Evolutionary conservation across 2,113 vertebrate genomes (phyloP), one percentile per base, ranked within the genome.

Genomic region (Uria aalge): DNA sequence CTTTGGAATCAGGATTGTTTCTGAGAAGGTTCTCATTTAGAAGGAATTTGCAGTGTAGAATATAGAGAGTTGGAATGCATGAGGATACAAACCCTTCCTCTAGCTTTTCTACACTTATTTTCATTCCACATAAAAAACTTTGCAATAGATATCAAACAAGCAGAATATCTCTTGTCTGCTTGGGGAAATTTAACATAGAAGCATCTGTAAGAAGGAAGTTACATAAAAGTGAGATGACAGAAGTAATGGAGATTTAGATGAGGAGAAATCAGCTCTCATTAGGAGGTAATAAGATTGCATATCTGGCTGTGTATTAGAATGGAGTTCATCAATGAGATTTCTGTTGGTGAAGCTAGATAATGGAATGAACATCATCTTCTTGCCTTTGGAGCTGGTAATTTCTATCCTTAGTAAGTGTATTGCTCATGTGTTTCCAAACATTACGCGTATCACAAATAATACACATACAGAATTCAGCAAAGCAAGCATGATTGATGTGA

Each of bases 171-270:
- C 50, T 36, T 82, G 24, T 88, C 74, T 94, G 62, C 85, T 88
- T 83, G 50, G 62, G 52, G 59, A 88, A 90, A 77, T 77, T 47
- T 79, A 83, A 57, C 62, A 66, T 69, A 63, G 75, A 95, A 90
- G 6, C 23, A 38, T 86, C 30, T 91, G 53, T 81, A 85, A 48
- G 21, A 43, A 91, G 66, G 66, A 96, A 91, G 90, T 87, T 23
- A 63, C 83, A 80, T 84, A 89, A 94, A 93, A 95, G 62, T 67
- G 76, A 89, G 73, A 75, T 87, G 77, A 48, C 52, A 94, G 69
- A 89, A 87, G 59, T 88, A 95, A 94, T 82, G 74, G 74, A 90
- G 71, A 66, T 85, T 90, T 90, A 91, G 68, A 91, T 82, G 77
- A 95, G 34, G 45, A 85, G 69, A 91, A 91, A 71, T 74, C 34